These are phyloP conservation scores for Platerodrilus igneus DNA, from an alignment of 2,888 invertebrate genomes.

Conservation along the genomic window DNA sequence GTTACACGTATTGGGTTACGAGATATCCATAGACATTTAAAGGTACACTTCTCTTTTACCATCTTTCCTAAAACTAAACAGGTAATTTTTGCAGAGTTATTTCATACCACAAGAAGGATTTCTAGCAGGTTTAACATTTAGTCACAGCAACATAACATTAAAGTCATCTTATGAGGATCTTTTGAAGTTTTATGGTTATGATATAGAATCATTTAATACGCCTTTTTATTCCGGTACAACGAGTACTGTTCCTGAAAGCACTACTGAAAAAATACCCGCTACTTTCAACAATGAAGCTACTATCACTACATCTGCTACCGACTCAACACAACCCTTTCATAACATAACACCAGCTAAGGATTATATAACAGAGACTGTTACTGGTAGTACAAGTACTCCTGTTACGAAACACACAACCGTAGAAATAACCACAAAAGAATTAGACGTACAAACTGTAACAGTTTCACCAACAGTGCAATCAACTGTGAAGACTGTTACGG, in stretches of 20 bases:
- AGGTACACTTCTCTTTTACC: slow-evolving; percentile 56
- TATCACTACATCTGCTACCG: too few species aligned
- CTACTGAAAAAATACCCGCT: slow-evolving; percentile 9
- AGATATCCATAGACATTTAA: slow-evolving; percentile 75
- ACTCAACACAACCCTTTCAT: not conserved
- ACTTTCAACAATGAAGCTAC: slow-evolving; percentile 5
- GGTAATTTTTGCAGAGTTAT: slow-evolving; percentile 62
- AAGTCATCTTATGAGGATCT: slow-evolving; percentile 69
- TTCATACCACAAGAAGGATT: slow-evolving; percentile 80
- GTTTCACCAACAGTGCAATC: not conserved
- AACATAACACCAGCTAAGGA: not conserved
- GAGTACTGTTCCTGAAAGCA: slow-evolving; percentile 10
- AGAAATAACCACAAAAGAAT: not conserved
- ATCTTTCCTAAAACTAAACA: too few species aligned
- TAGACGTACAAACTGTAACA: not conserved
- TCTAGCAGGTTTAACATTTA: slow-evolving; percentile 73
- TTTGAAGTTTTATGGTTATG: slow-evolving; percentile 76
- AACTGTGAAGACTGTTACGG: not conserved
- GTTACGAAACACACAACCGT: too few species aligned
- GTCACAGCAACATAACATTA: slow-evolving; percentile 72
- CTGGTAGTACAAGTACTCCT: not conserved
- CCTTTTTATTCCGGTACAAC: slow-evolving; percentile 37
- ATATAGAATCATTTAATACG: slow-evolving; percentile 54
- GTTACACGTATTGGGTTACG: slow-evolving; percentile 72
- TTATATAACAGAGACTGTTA: not conserved